Evolutionary conservation across 2,797 vertebrate species (phyloP).

Genomic region (Oryzias sinensis): DNA sequence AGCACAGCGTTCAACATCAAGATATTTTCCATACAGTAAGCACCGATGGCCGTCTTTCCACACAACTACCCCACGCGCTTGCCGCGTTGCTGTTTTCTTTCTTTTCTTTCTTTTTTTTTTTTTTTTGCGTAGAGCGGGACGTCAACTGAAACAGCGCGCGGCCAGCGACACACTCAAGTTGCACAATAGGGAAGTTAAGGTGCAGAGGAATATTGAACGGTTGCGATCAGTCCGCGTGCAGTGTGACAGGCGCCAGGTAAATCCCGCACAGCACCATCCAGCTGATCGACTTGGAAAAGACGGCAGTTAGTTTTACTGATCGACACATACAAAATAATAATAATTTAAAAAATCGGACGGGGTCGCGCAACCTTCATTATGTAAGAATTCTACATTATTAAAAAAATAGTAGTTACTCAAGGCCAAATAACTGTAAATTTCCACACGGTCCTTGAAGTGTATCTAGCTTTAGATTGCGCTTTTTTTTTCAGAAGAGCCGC

Average conservation of each 20-base stretch:
- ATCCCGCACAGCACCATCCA: neutral
- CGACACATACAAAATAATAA: too few species aligned
- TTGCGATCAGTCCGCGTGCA: constrained; percentile 21
- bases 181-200: constrained; percentile 69
- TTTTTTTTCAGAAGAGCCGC: constrained; percentile 41
- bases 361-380: constrained; percentile 63
- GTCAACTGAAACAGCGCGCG: constrained; percentile 47
- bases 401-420: constrained; percentile 36
- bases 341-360: constrained; percentile 18
- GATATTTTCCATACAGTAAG: too few species aligned
- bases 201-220: constrained; percentile 14
- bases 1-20: neutral
- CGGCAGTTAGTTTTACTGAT: constrained; percentile 26
- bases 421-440: constrained; percentile 36
- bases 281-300: neutral
- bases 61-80: too few species aligned
- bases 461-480: constrained; percentile 29
- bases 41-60: too few species aligned
- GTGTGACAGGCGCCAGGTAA: constrained; percentile 4
- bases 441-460: constrained; percentile 29
- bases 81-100: neutral
- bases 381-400: constrained; percentile 43
- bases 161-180: constrained; percentile 56
- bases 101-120: too few species aligned
- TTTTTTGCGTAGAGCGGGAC: constrained; percentile 24